These are phyloP conservation scores for Julus scandinavius DNA, from an alignment of 2,888 invertebrate genomes.

Conservation along the genomic window DNA sequence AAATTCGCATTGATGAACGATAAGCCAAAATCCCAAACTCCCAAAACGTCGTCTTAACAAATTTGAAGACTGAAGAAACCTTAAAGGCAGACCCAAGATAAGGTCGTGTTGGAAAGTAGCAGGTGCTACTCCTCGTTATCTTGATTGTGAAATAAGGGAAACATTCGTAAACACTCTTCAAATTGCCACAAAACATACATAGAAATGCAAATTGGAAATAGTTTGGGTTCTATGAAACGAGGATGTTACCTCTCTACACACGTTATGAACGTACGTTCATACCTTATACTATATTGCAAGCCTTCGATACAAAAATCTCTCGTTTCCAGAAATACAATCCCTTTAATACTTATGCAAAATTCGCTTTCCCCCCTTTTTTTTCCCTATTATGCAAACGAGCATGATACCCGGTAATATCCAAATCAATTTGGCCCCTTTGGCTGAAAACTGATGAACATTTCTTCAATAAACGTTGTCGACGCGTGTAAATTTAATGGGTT, in stretches of 20 bases:
- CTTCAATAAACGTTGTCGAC: slow-evolving; percentile 9
- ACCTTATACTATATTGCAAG: neutral
- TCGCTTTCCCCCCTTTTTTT: neutral
- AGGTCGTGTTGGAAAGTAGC: slow-evolving; percentile 21
- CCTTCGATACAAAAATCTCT: slow-evolving; percentile 9
- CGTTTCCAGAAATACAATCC: neutral
- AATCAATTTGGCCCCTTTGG: slow-evolving; percentile 10
- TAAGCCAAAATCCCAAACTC: slow-evolving; percentile 33
- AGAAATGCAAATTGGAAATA: slow-evolving; percentile 15
- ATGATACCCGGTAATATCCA: slow-evolving; percentile 7
- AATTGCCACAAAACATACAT: slow-evolving; percentile 13
- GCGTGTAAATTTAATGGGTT: neutral
- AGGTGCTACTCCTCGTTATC: slow-evolving; percentile 23
- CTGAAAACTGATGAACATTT: slow-evolving; percentile 14
- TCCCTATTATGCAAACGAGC: slow-evolving; percentile 21
- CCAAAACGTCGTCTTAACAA: slow-evolving; percentile 4
- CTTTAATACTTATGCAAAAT: neutral
- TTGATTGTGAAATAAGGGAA: slow-evolving; percentile 28
- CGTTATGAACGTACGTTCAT: neutral
- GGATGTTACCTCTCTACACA: neutral
- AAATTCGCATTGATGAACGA: slow-evolving; percentile 36
- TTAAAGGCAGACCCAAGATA: neutral
- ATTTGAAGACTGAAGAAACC: neutral
- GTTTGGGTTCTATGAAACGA: neutral
- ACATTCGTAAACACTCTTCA: neutral